Conservation (phyloP, 2,888 invertebrate genomes). For the Drosophila peninsularis region DNA sequence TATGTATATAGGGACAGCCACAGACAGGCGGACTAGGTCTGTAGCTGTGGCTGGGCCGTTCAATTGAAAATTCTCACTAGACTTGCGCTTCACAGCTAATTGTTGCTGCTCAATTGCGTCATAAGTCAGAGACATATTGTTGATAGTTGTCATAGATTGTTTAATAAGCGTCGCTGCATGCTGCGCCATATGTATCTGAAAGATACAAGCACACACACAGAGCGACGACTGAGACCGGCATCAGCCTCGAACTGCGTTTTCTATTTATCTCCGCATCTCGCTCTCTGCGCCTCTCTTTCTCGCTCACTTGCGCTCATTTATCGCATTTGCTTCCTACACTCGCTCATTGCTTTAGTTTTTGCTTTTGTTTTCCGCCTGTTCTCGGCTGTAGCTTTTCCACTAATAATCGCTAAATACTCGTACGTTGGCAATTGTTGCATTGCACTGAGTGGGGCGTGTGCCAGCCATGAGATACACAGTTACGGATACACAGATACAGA, state of each 20-base stretch:
- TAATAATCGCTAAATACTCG: conserved; percentile 72
- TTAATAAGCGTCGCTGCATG: conserved; percentile 54
- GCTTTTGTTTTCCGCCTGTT: conserved; percentile 23
- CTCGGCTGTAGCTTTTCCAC: conserved; percentile 39
- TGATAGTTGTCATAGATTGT: conserved; percentile 68
- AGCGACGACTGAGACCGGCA: conserved; percentile 49
- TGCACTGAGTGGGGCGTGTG: conserved; percentile 48
- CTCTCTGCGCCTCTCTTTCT: conserved; percentile 12
- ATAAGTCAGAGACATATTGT: conserved; percentile 53
- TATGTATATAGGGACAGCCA: too few species aligned
- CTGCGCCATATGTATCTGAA: conserved; percentile 26
- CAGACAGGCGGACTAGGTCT: background rate
- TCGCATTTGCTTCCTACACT: conserved; percentile 56
- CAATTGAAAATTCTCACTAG: conserved; percentile 38
- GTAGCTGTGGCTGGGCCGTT: conserved; percentile 19
- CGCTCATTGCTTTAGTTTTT: conserved; percentile 24
- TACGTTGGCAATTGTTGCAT: conserved; percentile 72
- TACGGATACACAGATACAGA: conserved; percentile 22
- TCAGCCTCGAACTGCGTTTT: conserved; percentile 53
- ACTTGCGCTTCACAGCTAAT: conserved; percentile 42
- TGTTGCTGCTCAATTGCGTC: conserved; percentile 67
- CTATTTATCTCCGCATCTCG: conserved; percentile 14
- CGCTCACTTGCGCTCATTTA: conserved; percentile 33
- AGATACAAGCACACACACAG: conserved; percentile 28
- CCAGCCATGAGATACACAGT: conserved; percentile 37